Conservation (phyloP, 2,888 invertebrate species). For the Cataglyphis livida region DNA sequence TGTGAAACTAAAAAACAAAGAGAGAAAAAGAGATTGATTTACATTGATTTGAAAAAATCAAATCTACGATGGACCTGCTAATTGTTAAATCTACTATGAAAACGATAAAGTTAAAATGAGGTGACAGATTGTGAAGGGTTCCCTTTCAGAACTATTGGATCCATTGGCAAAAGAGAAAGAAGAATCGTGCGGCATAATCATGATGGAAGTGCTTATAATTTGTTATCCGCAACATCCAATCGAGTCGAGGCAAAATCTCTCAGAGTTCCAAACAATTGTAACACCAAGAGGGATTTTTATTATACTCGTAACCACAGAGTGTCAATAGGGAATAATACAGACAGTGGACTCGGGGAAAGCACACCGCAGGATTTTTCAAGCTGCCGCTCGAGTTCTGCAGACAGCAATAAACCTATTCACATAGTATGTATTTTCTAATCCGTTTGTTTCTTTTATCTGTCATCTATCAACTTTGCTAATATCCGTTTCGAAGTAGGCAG, state of each 20-base stretch:
- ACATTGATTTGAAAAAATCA: constrained; percentile 24
- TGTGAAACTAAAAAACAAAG: constrained; percentile 32
- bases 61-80: constrained; percentile 30
- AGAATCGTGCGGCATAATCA: constrained; percentile 80
- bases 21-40: neutral
- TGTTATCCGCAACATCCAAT: constrained; percentile 70
- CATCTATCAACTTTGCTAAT: constrained; percentile 12
- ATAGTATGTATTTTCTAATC: constrained; percentile 80
- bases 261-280: constrained; percentile 80
- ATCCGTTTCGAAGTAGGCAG: neutral
- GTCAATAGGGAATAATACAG: constrained; percentile 81
- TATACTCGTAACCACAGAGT: constrained; percentile 82
- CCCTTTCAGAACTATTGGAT: constrained; percentile 84
- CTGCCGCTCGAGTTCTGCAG: constrained; percentile 85
- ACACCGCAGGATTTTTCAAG: constrained; percentile 85
- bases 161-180: constrained; percentile 83
- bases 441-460: constrained; percentile 56
- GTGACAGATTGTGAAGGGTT: constrained; percentile 77
- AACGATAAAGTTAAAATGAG: constrained; percentile 42
- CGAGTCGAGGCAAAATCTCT: constrained; percentile 80
- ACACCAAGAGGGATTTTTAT: constrained; percentile 82
- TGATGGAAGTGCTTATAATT: constrained; percentile 82
- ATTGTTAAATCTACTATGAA: constrained; percentile 48
- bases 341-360: constrained; percentile 85
- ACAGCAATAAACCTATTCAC: constrained; percentile 83